These are phyloP conservation scores for Drosophila sucinea DNA, from an alignment of 1,140 invertebrate genomes.

Conservation along the genomic window DNA sequence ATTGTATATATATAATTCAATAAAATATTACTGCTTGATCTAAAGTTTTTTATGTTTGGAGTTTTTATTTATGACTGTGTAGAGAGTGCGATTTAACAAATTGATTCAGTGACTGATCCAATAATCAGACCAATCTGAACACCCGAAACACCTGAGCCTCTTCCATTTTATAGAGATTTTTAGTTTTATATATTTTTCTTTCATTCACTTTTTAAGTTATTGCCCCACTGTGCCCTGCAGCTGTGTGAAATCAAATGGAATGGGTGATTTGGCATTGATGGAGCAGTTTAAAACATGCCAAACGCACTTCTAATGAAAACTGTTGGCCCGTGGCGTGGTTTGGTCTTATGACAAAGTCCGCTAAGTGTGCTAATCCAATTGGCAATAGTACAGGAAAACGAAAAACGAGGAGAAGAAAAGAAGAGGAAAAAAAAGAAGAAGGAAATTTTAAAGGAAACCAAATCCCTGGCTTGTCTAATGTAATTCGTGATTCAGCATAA, in stretches of 20 bases:
- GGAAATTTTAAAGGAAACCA: neutral
- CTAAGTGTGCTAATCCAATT: slow-evolving; percentile 74
- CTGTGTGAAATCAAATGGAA: neutral
- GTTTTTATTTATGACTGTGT: no score
- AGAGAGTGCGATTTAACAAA: no score
- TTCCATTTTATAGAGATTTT: neutral
- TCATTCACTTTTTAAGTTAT: neutral
- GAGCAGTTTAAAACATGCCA: slow-evolving; percentile 62
- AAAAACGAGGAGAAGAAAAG: slow-evolving; percentile 16
- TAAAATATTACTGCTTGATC: no score
- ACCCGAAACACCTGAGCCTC: no score
- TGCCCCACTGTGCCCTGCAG: slow-evolving; percentile 4
- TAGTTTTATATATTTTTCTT: neutral
- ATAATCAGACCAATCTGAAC: no score
- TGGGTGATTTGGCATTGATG: slow-evolving; percentile 62
- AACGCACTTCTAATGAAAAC: slow-evolving; percentile 67
- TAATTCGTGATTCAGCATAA: slow-evolving; percentile 82
- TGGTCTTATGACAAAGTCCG: slow-evolving; percentile 6
- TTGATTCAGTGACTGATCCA: no score
- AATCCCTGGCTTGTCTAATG: slow-evolving; percentile 67
- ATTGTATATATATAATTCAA: no score
- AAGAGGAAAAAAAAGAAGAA: neutral
- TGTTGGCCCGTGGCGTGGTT: slow-evolving; percentile 37
- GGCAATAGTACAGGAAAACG: slow-evolving; percentile 32
- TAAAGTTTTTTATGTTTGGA: no score